Evolutionary conservation across 2,888 invertebrate genomes (phyloP).

Genomic region (Caenorhabditis macrosperma): DNA sequence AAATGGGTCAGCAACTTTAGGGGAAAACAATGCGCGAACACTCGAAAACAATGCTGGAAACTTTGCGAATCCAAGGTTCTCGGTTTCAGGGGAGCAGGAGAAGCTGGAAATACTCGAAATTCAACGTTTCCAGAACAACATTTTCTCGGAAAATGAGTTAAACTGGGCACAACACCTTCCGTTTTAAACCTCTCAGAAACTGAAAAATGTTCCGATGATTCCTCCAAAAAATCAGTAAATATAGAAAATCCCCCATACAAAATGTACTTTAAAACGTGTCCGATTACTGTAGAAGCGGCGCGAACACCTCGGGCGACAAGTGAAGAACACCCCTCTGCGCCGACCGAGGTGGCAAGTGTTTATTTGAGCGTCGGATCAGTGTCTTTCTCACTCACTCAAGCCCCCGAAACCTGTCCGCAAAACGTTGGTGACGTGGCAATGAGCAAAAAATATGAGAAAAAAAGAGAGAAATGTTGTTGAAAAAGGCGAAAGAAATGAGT

Average conservation of each 20-base stretch:
- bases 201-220: too few species aligned
- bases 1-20: neutral
- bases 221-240: too few species aligned
- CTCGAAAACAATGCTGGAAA: neutral
- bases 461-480: neutral
- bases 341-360: conserved; percentile 19
- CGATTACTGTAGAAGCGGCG: neutral
- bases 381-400: neutral
- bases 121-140: too few species aligned
- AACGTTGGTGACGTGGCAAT: conserved; percentile 7
- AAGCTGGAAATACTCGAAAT: too few species aligned
- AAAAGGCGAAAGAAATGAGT: neutral
- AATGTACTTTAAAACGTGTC: too few species aligned
- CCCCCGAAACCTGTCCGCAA: conserved; percentile 9
- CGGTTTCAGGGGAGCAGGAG: neutral
- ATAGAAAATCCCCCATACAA: too few species aligned
- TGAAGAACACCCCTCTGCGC: too few species aligned
- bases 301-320: neutral
- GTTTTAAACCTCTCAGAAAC: too few species aligned
- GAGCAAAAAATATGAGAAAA: neutral
- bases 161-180: too few species aligned
- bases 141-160: too few species aligned
- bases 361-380: conserved; percentile 43
- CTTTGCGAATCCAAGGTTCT: neutral
- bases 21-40: neutral